Base-by-base conservation (phyloP, 2,113 vertebrate genomes). In the Pelodiscus sinensis region DNA sequence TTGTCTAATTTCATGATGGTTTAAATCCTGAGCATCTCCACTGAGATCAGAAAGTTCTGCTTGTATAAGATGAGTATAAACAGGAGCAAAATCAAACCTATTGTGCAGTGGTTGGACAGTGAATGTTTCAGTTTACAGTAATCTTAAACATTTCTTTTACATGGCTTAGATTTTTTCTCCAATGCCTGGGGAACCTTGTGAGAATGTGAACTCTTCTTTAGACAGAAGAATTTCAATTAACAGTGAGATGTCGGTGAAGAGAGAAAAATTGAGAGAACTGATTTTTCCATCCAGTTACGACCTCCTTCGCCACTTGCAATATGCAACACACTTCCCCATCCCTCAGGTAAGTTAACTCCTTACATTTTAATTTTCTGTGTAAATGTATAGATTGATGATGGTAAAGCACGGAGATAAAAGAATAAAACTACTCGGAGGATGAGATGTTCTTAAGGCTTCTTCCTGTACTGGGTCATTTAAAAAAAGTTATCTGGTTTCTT, bases 141-240 rank as follows among this genome's bases (percentile, higher is more conserved):
- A 90, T 87, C 87, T 95, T 92, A 91, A 94, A 87, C 16, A 0
- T 97, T 97, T 97, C 82, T 97, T 97, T 98, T 96, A 96, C 95
- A 94, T 97, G 97, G 90, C 95, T 95, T 96, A 98, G 98, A 98
- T 97, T 84, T 98, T 98, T 93, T 98, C 98, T 96, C 97, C 96
- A 27, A 95, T 97, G 94, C 96, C 97, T 93, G 98, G 97, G 92
- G 97, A 98, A 38, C 68, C 98, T 88, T 97, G 97, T 90, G 98
- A 97, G 96, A 97, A 93, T 29, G 56, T 83, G 92, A 98, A 51
- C 90, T 79, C 97, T 91, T 94, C 97, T 60, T 84, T 98, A 85
- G 95, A 97, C 90, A 93, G 97, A 96, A 97, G 98, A 90, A 94
- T 97, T 93, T 96, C 97, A 1, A 87, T 95, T 31, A 95, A 94